Conservation (phyloP, 2,113 vertebrate species). For the Addax nasomaculatus region DNA sequence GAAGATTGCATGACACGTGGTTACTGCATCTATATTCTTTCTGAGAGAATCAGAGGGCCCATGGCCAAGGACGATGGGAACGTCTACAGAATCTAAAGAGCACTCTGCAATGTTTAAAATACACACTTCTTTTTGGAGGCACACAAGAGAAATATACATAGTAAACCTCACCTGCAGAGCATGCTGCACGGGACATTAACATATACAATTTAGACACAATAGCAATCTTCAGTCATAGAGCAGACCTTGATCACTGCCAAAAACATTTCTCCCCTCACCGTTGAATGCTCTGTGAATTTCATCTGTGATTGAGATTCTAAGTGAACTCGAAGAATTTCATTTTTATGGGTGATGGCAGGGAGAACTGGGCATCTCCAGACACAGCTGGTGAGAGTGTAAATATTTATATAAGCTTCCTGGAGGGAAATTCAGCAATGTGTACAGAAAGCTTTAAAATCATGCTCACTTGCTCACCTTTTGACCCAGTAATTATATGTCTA, state of each 20-base stretch:
- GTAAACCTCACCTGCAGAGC: background rate
- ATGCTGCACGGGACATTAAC: background rate
- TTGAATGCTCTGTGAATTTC: background rate
- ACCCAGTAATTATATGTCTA: background rate
- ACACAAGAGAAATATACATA: background rate
- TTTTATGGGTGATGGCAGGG: background rate
- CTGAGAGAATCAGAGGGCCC: background rate
- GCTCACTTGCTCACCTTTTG: background rate
- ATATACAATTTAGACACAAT: background rate
- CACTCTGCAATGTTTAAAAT: background rate
- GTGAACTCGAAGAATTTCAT: background rate
- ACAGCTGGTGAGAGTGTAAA: background rate
- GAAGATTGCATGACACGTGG: rapidly evolving
- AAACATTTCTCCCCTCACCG: background rate
- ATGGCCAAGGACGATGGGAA: background rate
- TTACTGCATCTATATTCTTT: background rate
- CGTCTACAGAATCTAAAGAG: background rate
- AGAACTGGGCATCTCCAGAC: background rate
- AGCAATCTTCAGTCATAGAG: background rate
- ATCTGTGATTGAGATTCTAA: background rate
- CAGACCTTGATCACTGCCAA: background rate
- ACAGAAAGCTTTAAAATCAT: background rate
- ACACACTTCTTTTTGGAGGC: background rate
- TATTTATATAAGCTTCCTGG: background rate
- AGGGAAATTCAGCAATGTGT: background rate